Percentiles rank a stretch among this genome's conserved stretches.
phyloP scores from a whole-genome alignment of 2,113 vertebrate genomes.

The chimpanzee (Pan troglodytes) region NHGRI_mPanTro3-v2.1_pri NC_072407.2:83103001-83103500 shows the following conservation, averaged over 20 bases:
- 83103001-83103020: background rate
- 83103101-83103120: background rate
- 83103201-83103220: background rate
- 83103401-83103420: background rate
- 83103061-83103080: background rate
- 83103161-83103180: background rate
- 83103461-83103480: background rate
- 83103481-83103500: background rate
- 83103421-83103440: background rate
- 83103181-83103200: background rate
- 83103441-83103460: background rate
- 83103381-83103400: background rate
- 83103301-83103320: background rate
- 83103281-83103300: background rate
- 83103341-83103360: background rate
- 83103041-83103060: background rate
- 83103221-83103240: background rate
- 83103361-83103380: background rate
- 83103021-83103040: background rate
- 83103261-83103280: background rate
- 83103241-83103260: background rate
- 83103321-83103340: background rate
- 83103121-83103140: background rate
- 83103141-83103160: background rate
- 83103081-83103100: background rate